These are phyloP conservation scores for Zalophus californianus DNA, from an alignment of 2,797 vertebrate genomes.

Conservation along the genomic window DNA sequence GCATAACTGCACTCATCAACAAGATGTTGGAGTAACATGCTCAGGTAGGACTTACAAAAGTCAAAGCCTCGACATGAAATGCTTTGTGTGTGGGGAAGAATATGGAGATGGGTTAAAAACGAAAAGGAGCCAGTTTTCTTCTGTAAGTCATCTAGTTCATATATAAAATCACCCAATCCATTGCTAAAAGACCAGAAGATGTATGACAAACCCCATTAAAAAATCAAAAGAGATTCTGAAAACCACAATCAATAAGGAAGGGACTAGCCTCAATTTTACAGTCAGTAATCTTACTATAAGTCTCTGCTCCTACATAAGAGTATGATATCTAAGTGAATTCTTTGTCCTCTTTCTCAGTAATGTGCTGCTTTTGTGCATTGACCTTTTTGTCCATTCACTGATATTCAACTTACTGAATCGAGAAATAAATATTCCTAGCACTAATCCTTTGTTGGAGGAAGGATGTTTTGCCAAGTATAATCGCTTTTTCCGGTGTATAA, in stretches of 20 bases:
- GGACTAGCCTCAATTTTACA: neutral
- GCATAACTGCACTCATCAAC: constrained; percentile 81
- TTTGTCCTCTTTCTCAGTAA: neutral
- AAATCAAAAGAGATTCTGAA: neutral
- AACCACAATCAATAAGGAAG: neutral
- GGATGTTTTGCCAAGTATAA: neutral
- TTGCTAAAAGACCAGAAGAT: neutral
- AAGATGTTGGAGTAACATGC: constrained; percentile 84
- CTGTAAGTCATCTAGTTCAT: neutral
- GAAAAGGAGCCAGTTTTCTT: constrained; percentile 7
- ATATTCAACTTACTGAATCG: neutral
- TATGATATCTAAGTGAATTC: neutral
- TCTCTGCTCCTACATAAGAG: neutral
- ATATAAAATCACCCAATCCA: neutral
- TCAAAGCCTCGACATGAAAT: neutral
- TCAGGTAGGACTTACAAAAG: constrained; percentile 82
- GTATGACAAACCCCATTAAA: neutral
- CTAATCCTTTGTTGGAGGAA: neutral
- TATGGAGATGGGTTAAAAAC: neutral
- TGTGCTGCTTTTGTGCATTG: neutral
- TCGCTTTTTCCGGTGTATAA: neutral
- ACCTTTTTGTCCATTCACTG: constrained; percentile 9
- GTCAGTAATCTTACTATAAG: neutral
- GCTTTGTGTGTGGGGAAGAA: neutral
- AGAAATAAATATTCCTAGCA: neutral